Base-by-base conservation (phyloP, 2,888 invertebrate genomes). In the Crossocerus cetratus region DNA sequence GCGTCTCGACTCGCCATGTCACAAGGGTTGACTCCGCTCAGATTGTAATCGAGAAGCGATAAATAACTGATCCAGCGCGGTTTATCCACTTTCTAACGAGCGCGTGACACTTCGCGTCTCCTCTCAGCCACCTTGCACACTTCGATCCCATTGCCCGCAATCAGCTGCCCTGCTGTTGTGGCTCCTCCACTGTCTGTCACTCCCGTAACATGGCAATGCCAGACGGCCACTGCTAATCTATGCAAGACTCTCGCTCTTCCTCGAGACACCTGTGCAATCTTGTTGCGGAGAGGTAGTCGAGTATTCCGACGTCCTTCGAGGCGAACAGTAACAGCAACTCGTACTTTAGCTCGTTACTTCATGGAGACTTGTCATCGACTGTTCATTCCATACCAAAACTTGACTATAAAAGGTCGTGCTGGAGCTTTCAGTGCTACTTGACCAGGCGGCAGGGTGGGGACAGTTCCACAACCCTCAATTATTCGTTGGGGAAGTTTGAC, bases 221-320 rank as follows among this genome's bases (percentile, higher is more conserved):
- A 62, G 57, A 53, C 65, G 43, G 43, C 42, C 68, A 74, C 76
- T 84, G 55, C 75, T 84, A 83, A 83, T 84, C 79, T 81, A 84
- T 81, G 84, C 60, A 66, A 64, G 53, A 69, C 61, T 55, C 22
- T 59, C 63, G 32, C 55, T 54, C 59, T 67, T 60, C 16, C 45
- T 56, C 22, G 55, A 66, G 59, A 63, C 83, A 83, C 82, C 83
- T 83, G 83, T 82, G 56, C 70, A 43, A 49, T 42, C 62, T 2
- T 42, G 44, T 3, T 21, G 49, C 57, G 60, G 22, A 21, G 18
- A 32, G 42, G 21, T 53, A 63, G 63, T 11, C 32, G 11, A 32
- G 32, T 11, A 18, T 21, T 22, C 21, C 55, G 55, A 55, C 20
- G 14, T 55, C 20, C 22, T 22, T 32, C 32, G 32, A 32, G 32